phyloP scores from a whole-genome alignment of 1,140 invertebrate genomes.

The Proales similis region DNA sequence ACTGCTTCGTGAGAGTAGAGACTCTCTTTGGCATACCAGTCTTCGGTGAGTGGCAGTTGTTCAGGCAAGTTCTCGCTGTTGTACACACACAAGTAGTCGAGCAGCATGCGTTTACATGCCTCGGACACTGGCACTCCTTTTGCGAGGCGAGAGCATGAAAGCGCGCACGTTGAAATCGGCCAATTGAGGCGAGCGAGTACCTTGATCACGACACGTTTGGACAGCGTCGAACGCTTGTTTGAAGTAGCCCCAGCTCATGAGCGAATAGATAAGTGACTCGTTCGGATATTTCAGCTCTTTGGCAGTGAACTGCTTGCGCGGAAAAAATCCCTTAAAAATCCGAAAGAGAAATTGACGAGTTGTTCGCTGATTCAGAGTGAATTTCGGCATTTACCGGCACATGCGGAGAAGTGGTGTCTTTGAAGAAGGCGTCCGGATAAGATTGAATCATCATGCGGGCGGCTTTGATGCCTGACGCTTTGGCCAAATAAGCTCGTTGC shows the following conservation, averaged over 20 bases:
- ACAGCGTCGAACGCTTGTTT: constrained; percentile 9
- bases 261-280: constrained; percentile 16
- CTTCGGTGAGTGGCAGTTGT: neutral
- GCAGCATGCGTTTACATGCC: constrained; percentile 11
- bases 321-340: constrained; percentile 9
- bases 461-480: constrained; percentile 34
- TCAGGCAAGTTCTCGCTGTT: constrained; percentile 14
- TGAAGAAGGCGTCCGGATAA: constrained; percentile 34
- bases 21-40: constrained; percentile 13
- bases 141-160: neutral
- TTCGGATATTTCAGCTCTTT: constrained; percentile 35
- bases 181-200: neutral
- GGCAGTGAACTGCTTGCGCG: constrained; percentile 20
- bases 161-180: neutral
- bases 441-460: constrained; percentile 29
- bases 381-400: neutral
- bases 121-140: constrained; percentile 31
- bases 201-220: constrained; percentile 27
- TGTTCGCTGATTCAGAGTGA: neutral
- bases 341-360: neutral
- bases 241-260: constrained; percentile 33
- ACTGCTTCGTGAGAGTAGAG: neutral
- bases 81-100: constrained; percentile 20
- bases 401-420: constrained; percentile 18
- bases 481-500: constrained; percentile 12